phyloP scores from a whole-genome alignment of 2,797 vertebrate genomes.

The Apogon talboti region DNA sequence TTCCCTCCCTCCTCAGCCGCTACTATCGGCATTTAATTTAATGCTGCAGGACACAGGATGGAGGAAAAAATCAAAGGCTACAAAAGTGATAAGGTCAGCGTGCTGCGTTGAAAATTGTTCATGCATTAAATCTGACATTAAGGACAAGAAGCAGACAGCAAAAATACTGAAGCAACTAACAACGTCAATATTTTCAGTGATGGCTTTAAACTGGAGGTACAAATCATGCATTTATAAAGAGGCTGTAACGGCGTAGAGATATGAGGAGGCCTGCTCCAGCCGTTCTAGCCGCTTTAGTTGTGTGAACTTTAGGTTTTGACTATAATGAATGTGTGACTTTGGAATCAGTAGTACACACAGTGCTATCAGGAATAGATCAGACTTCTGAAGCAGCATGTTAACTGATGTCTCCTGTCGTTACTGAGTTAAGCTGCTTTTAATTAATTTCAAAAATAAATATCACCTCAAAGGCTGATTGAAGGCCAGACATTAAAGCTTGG shows the following conservation, averaged over 20 bases:
- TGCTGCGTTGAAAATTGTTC: conserved; percentile 22
- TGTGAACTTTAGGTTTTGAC: background rate
- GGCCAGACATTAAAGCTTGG: background rate
- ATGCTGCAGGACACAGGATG: conserved; percentile 34
- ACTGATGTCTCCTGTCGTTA: conserved; percentile 18
- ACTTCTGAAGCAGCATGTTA: conserved; percentile 2
- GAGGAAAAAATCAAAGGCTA: conserved; percentile 17
- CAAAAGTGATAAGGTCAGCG: conserved; percentile 32
- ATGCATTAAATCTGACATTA: conserved; percentile 35
- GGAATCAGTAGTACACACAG: conserved; percentile 1
- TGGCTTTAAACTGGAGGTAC: background rate
- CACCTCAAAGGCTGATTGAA: conserved; percentile 1
- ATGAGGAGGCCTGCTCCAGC: background rate
- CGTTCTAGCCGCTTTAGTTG: background rate
- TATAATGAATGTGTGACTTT: background rate
- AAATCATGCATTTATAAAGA: background rate
- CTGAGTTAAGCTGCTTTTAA: conserved; percentile 17
- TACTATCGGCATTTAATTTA: conserved; percentile 52
- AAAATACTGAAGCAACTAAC: background rate
- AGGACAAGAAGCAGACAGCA: conserved; percentile 17
- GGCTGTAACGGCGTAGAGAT: background rate
- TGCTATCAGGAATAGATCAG: background rate
- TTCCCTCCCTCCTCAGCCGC: conserved; percentile 29
- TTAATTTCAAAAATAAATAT: conserved; percentile 21
- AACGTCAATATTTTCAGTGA: conserved; percentile 3